Percentiles rank a stretch among this genome's conserved stretches.
phyloP scores from a whole-genome alignment of 2,113 vertebrate genomes.

The Poecilia latipinna region DNA sequence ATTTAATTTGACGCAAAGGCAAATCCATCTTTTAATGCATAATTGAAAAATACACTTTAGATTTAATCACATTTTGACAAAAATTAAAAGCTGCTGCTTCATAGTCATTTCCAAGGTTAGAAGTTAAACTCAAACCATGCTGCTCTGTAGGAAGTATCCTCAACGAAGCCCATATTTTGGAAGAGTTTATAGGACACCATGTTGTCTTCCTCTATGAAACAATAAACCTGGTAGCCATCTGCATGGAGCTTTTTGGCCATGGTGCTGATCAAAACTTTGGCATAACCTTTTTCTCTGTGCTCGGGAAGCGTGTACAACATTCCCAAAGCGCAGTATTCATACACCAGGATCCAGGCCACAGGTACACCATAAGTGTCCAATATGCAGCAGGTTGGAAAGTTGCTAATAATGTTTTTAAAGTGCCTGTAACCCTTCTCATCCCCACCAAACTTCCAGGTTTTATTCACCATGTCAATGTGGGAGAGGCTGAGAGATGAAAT shows the following conservation, averaged over 20 bases:
- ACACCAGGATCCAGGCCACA: conserved; percentile 71
- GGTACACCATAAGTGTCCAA: conserved; percentile 39
- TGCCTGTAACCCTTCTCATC: not conserved
- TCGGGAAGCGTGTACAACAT: conserved; percentile 68
- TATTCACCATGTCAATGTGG: conserved; percentile 66
- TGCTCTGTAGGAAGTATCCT: conserved; percentile 61
- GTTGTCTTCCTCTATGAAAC: conserved; percentile 75
- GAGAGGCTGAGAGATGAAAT: conserved; percentile 53
- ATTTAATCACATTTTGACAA: not conserved
- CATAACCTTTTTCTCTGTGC: conserved; percentile 74
- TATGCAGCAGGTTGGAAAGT: conserved; percentile 72
- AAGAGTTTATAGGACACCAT: conserved; percentile 68
- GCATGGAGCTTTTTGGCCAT: conserved; percentile 65
- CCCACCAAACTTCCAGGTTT: conserved; percentile 74
- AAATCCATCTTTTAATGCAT: not conserved
- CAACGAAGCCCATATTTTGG: conserved; percentile 67
- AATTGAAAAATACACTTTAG: not conserved
- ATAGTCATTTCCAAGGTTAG: not conserved
- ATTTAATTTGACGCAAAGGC: not conserved
- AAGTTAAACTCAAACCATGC: conserved; percentile 62
- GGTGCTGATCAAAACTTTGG: conserved; percentile 64
- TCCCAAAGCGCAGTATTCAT: conserved; percentile 65
- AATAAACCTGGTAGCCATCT: conserved; percentile 72
- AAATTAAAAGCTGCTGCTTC: not conserved
- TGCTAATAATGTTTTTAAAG: conserved; percentile 32